Evolutionary conservation across 92 coral and sea anemone species (phyloP).

Genomic region (Diadumene lineata): DNA sequence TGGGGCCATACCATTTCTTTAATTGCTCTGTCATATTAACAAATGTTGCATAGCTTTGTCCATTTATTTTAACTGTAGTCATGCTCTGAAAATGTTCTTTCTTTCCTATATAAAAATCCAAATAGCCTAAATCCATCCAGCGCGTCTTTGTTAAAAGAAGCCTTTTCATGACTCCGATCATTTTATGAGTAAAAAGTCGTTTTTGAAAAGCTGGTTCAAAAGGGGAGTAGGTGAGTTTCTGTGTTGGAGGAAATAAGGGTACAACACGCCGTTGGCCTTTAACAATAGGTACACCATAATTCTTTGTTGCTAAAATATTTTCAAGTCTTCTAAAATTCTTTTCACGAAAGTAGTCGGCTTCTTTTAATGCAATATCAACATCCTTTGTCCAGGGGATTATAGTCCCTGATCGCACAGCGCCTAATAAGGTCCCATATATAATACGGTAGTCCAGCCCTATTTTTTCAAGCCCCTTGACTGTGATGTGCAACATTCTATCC

Average conservation of each 20-base stretch:
- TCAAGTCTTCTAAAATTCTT: slow-evolving; percentile 3
- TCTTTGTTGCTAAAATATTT: background rate
- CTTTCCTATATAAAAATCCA: slow-evolving; percentile 33
- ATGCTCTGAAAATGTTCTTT: slow-evolving; percentile 23
- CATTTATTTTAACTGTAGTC: slow-evolving; percentile 24
- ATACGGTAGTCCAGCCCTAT: slow-evolving; percentile 50
- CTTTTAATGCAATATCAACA: slow-evolving; percentile 33
- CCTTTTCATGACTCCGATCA: slow-evolving; percentile 4
- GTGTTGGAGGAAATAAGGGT: slow-evolving; percentile 25
- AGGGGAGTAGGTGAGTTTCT: background rate
- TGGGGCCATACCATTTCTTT: slow-evolving; percentile 29
- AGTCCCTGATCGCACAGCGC: slow-evolving; percentile 53
- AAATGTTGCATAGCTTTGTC: slow-evolving; percentile 20
- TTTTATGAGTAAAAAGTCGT: slow-evolving; percentile 9
- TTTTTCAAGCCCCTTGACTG: slow-evolving; percentile 18
- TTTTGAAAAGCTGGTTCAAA: slow-evolving; percentile 7
- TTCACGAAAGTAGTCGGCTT: slow-evolving; percentile 19
- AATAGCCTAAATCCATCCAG: slow-evolving; percentile 28
- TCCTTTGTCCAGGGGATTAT: slow-evolving; percentile 52
- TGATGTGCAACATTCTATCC: slow-evolving; percentile 27
- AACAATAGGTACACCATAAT: slow-evolving; percentile 4
- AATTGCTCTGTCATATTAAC: slow-evolving; percentile 7
- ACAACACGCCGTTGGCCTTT: slow-evolving; percentile 33
- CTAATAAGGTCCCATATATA: slow-evolving; percentile 55
- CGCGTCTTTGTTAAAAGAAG: background rate